phyloP scores from a whole-genome alignment of 2,797 vertebrate species.

The Allochrocebus solatus region DNA sequence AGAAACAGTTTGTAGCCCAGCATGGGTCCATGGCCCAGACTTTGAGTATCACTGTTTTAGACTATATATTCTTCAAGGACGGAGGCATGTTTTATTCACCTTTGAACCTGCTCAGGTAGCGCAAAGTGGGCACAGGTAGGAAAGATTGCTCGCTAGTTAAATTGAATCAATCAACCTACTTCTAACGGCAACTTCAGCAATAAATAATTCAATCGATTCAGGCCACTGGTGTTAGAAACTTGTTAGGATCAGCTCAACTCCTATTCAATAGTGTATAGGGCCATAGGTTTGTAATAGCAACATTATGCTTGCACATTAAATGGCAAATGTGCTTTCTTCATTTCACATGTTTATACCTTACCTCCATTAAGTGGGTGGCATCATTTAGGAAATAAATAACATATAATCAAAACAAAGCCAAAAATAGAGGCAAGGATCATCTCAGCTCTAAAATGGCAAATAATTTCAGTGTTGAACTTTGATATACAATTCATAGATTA shows the following conservation, averaged over 20 bases:
- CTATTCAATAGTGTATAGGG: neutral
- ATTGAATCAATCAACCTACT: neutral
- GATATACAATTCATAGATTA: neutral
- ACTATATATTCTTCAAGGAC: neutral
- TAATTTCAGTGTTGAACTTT: neutral
- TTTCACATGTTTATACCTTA: neutral
- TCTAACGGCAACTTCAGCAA: neutral
- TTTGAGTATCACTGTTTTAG: neutral
- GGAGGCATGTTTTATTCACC: neutral
- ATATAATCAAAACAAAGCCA: neutral
- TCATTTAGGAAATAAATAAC: conserved; percentile 10
- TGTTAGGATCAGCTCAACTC: neutral
- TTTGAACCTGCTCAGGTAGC: neutral
- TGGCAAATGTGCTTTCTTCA: neutral
- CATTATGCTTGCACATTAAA: neutral
- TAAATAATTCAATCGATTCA: neutral
- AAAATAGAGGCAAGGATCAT: neutral
- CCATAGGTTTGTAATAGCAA: neutral
- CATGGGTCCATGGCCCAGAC: neutral
- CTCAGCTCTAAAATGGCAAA: conserved; percentile 5
- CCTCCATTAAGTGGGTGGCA: neutral
- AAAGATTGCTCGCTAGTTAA: neutral
- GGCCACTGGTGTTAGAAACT: neutral
- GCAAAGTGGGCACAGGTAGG: neutral
- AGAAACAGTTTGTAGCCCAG: neutral